These are phyloP conservation scores for Temnothorax nylanderi DNA, from an alignment of 1,140 invertebrate species.

Conservation along the genomic window DNA sequence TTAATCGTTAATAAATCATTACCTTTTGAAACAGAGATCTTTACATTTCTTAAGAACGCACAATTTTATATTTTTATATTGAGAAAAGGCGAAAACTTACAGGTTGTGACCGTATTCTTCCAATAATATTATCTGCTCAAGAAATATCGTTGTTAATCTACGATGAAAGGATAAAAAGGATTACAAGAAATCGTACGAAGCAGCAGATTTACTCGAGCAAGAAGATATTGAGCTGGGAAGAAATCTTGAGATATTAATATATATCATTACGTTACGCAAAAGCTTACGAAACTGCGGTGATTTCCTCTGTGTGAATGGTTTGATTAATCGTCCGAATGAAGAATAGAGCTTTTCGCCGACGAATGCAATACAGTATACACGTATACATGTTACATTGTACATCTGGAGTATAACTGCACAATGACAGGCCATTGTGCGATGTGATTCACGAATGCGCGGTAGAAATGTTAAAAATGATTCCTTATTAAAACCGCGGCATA, in stretches of 20 bases:
- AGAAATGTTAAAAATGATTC: neutral
- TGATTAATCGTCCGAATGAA: slow-evolving; percentile 26
- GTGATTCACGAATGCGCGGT: neutral
- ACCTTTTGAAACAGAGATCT: neutral
- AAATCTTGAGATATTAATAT: slow-evolving; percentile 20
- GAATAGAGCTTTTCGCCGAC: neutral
- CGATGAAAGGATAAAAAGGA: neutral
- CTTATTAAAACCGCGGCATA: neutral
- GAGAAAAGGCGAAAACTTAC: neutral
- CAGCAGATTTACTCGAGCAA: neutral
- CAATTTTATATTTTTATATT: neutral
- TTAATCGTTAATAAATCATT: neutral
- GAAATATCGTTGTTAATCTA: neutral
- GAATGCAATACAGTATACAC: neutral
- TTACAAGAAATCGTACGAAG: neutral
- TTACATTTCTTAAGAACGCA: neutral
- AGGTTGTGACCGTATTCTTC: neutral
- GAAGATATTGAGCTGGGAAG: neutral
- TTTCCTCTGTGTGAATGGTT: neutral
- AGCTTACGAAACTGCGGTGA: neutral
- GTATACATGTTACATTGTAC: neutral
- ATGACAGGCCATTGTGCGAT: neutral
- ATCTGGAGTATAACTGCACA: neutral
- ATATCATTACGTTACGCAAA: neutral
- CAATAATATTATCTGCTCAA: neutral